Conservation (phyloP, 2,113 vertebrate species). For the Seriola aureovittata region DNA sequence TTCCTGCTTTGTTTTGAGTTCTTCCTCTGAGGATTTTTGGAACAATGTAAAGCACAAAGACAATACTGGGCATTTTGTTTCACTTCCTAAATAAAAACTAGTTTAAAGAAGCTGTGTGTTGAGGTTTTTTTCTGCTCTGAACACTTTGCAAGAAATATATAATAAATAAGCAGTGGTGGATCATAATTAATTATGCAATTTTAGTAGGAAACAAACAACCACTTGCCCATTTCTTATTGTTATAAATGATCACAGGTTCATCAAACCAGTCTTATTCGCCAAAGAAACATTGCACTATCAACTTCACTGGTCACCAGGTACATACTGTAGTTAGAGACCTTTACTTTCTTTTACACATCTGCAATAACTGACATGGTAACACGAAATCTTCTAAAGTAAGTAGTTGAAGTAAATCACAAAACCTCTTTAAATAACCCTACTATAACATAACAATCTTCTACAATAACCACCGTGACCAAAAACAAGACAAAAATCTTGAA, state of each 20-base stretch:
- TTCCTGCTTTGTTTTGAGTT: conserved; percentile 75
- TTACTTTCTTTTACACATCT: background rate
- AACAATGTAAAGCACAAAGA: conserved; percentile 90
- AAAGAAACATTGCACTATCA: background rate
- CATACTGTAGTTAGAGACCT: background rate
- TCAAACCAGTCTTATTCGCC: background rate
- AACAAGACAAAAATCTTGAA: background rate
- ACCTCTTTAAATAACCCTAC: too few species aligned
- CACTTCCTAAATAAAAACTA: conserved; percentile 88
- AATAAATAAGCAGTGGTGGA: background rate
- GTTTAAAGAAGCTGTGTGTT: conserved; percentile 58
- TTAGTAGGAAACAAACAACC: background rate
- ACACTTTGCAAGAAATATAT: background rate
- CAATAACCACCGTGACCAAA: background rate
- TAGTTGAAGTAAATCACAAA: background rate
- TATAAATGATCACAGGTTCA: background rate
- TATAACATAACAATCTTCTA: background rate
- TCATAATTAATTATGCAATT: background rate
- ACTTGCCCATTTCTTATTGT: background rate
- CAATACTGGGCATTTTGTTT: conserved; percentile 87
- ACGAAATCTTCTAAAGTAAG: background rate
- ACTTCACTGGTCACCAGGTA: background rate
- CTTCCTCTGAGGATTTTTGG: conserved; percentile 76
- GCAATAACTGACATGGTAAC: too few species aligned
- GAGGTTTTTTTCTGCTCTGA: background rate